These are phyloP conservation scores for Nilaparvata lugens DNA, from an alignment of 1,140 invertebrate genomes.

Conservation along the genomic window DNA sequence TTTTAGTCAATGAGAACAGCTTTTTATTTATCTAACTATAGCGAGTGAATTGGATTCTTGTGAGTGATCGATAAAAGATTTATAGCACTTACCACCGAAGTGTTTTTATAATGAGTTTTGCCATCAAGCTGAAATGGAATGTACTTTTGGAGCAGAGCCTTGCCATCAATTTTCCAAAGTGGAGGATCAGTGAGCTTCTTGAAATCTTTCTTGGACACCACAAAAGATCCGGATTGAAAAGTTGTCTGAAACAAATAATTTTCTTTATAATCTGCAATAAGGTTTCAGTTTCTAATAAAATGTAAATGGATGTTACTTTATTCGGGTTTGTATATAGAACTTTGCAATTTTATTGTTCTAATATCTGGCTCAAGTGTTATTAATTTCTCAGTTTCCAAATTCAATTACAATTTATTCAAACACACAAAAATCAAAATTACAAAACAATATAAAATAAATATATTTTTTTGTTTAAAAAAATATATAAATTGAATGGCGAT, in stretches of 20 bases:
- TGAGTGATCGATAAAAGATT: neutral
- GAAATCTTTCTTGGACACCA: conserved; percentile 54
- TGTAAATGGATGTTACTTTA: neutral
- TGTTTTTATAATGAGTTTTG: conserved; percentile 61
- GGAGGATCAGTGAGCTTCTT: conserved; percentile 46
- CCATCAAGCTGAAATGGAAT: conserved; percentile 55
- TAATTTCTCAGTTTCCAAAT: too few species aligned
- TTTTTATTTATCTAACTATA: conserved; percentile 3
- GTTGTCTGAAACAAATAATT: too few species aligned
- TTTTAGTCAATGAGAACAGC: conserved; percentile 4
- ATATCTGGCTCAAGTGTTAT: too few species aligned
- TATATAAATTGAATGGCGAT: too few species aligned
- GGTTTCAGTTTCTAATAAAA: neutral
- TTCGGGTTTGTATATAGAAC: too few species aligned
- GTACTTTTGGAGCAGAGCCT: conserved; percentile 66
- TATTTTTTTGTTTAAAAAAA: too few species aligned
- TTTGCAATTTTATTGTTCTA: too few species aligned
- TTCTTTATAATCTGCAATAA: conserved; percentile 4
- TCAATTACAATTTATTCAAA: too few species aligned
- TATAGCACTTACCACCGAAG: conserved; percentile 56
- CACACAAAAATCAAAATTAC: too few species aligned
- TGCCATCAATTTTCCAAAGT: conserved; percentile 71
- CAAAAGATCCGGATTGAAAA: conserved; percentile 56
- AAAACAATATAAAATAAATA: too few species aligned
- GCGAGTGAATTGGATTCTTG: neutral